These are phyloP conservation scores for Phaetusa simplex DNA, from an alignment of 2,113 vertebrate genomes.

Conservation along the genomic window DNA sequence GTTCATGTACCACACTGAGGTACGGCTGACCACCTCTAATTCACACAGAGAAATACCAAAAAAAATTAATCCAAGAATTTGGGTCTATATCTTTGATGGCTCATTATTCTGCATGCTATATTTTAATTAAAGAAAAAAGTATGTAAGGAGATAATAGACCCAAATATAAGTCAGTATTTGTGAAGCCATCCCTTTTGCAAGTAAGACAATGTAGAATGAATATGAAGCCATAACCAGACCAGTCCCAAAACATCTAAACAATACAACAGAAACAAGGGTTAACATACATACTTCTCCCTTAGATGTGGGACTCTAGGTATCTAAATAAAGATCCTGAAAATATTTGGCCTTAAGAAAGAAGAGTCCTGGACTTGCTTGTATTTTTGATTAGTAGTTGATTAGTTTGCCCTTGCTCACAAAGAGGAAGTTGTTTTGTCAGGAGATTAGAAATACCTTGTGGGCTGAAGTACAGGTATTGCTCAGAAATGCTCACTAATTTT, in stretches of 20 bases:
- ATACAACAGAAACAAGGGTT: neutral
- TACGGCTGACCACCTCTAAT: neutral
- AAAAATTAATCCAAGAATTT: accelerated
- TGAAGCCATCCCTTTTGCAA: neutral
- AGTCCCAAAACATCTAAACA: neutral
- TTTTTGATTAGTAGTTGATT: neutral
- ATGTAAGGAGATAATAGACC: neutral
- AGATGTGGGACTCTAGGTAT: neutral
- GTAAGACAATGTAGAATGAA: neutral
- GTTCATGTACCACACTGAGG: neutral
- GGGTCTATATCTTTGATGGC: accelerated
- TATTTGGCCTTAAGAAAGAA: neutral
- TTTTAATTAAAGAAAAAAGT: neutral
- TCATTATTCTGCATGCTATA: neutral
- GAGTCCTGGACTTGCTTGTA: neutral
- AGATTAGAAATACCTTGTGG: neutral
- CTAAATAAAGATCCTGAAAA: neutral
- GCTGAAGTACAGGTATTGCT: neutral
- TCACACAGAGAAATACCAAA: neutral
- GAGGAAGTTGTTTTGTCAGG: neutral
- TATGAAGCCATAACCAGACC: neutral
- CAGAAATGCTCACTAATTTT: neutral
- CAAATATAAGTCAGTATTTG: neutral
- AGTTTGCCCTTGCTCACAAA: neutral
- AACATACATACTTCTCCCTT: accelerated